Conservation (phyloP, 2,113 vertebrate species). For the Craseonycteris thonglongyai region DNA sequence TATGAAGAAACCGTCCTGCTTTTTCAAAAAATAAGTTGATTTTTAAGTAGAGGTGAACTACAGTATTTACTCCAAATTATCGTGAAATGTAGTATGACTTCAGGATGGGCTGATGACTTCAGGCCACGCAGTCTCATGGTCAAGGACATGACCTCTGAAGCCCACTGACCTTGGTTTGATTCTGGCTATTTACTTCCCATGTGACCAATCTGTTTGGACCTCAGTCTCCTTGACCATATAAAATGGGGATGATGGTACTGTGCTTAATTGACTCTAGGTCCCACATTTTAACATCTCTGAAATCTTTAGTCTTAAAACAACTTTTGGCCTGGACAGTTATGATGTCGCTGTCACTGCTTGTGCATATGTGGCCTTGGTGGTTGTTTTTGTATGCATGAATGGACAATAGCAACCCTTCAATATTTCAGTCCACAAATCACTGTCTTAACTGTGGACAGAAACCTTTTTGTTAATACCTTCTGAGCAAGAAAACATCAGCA, state of each 20-base stretch:
- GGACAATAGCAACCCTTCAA: background rate
- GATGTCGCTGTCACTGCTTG: background rate
- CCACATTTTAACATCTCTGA: background rate
- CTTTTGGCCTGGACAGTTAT: background rate
- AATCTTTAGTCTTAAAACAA: background rate
- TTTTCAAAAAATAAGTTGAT: background rate
- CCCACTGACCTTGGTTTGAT: background rate
- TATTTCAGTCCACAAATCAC: background rate
- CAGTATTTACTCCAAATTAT: background rate
- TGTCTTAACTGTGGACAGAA: background rate
- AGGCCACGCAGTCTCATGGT: background rate
- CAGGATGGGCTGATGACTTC: background rate
- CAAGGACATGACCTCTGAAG: background rate
- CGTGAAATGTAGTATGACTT: background rate
- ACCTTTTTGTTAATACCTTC: background rate
- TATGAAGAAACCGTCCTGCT: background rate
- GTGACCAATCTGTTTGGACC: background rate
- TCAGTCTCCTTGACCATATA: background rate
- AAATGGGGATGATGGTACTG: background rate
- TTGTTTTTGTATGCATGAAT: background rate
- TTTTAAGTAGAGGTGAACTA: conserved; percentile 5
- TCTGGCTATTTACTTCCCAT: background rate
- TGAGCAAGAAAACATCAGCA: background rate
- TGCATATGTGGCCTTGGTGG: background rate
- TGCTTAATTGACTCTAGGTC: background rate